Evolutionary conservation across 2,797 vertebrate species (phyloP).

Genomic region (Cynopterus sphinx): DNA sequence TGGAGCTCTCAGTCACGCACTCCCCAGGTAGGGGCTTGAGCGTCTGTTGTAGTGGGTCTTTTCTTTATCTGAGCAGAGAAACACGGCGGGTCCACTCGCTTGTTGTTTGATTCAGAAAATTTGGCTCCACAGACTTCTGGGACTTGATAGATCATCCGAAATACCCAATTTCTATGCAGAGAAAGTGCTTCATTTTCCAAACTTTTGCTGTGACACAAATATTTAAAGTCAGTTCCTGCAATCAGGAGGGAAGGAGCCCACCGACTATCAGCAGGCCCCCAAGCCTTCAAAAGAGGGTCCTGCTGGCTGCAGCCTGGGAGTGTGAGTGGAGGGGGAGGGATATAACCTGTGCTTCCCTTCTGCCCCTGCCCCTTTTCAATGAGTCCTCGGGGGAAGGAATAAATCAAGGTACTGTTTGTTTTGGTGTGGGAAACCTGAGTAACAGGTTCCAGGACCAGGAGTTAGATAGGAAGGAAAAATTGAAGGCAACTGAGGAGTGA

Average conservation of each 20-base stretch:
- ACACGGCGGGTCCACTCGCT: neutral
- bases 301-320: neutral
- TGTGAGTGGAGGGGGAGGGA: neutral
- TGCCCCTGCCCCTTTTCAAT: neutral
- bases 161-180: neutral
- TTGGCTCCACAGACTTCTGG: neutral
- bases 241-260: neutral
- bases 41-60: neutral
- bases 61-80: neutral
- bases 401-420: constrained; percentile 55
- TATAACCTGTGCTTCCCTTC: neutral
- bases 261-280: neutral
- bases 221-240: neutral
- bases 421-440: constrained; percentile 46
- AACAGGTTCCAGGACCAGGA: neutral
- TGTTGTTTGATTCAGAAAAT: neutral
- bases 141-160: neutral
- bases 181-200: neutral
- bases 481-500: neutral
- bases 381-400: neutral
- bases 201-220: neutral
- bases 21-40: neutral
- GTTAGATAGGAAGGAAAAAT: neutral
- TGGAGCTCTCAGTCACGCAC: neutral
- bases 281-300: neutral